Evolutionary conservation across 2,888 invertebrate genomes (phyloP), one percentile per base, ranked within the genome.

Genomic region (Polylopha cassiicola): DNA sequence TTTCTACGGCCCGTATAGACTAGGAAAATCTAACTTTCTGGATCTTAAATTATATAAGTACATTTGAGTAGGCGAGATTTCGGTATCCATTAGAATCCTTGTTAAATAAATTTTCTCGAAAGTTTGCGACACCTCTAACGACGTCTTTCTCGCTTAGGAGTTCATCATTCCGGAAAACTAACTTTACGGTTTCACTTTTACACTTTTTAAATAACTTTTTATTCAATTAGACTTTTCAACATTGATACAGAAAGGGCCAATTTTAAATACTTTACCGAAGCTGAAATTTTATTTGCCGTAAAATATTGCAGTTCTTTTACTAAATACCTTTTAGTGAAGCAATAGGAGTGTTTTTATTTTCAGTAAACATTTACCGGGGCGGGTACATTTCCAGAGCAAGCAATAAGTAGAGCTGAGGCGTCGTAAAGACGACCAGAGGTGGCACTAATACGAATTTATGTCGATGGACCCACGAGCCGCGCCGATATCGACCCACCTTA

Each of bases 361-460:
- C 50, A 55, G 60, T 62, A 65, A 70, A 68, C 62, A 68, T 71
- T 72, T 70, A 69, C 62, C 53, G 61, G 58, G 65, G 53, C 49
- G 60, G 58, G 63, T 61, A 71, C 70, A 71, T 74, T 74, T 65
- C 69, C 66, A 70, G 64, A 67, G 61, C 62, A 58, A 51, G 70
- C 75, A 76, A 75, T 81, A 80, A 80, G 79, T 75, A 73, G 69
- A 64, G 55, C 61, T 68, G 71, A 72, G 72, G 69, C 73, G 68
- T 72, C 79, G 81, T 80, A 82, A 82, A 84, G 77, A 76, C 79
- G 82, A 76, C 78, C 75, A 73, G 73, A 79, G 79, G 73, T 78
- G 82, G 79, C 84, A 78, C 73, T 84, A 82, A 85, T 84, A 68
- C 79, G 73, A 75, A 82, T 85, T 84, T 82, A 84, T 79, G 80